Evolutionary conservation across 2,888 invertebrate species (phyloP), one percentile per base, ranked within the genome.

Genomic region (Sinhomidia bicolor): DNA sequence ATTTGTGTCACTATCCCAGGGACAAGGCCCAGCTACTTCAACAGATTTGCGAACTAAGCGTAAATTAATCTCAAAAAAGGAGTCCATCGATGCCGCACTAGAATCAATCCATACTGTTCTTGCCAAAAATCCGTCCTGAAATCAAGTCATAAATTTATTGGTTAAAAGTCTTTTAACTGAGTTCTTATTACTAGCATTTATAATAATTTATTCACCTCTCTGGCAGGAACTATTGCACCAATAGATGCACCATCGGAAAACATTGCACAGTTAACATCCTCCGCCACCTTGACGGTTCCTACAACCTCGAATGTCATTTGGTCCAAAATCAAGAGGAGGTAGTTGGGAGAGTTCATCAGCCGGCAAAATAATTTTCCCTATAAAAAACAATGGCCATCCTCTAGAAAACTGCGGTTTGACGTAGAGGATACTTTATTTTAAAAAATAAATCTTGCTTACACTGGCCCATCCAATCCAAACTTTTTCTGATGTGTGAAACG

Each of bases 391-490:
- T n/a, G n/a, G n/a, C n/a, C n/a, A n/a, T n/a, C n/a, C n/a, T n/a
- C n/a, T n/a, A n/a, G n/a, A n/a, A n/a, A n/a, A n/a, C n/a, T n/a
- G n/a, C n/a, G n/a, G n/a, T n/a, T n/a, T n/a, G n/a, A n/a, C n/a
- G n/a, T n/a, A n/a, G n/a, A n/a, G n/a, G n/a, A n/a, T n/a, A n/a
- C n/a, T n/a, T n/a, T n/a, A n/a, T n/a, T n/a, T n/a, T n/a, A 80
- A 90, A 68, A 3, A 41, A 51, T 29, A 10, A 47, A n/a, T 60
- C 47, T 29, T 29, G 94, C 95, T 94, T 94, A 97, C 97, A 94
- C 96, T 96, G 93, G 97, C 97, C 94, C 95, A 97, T 26, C 98
- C 97, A 90, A 98, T 94, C 96, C 97, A 98, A 76, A 97, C 97
- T 91, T 95, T 95, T 93, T 97, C 97, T 91, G 96, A 96, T 7